A percentile compares a stretch with the other conserved stretches of the same genome.
Evolutionary conservation across 30 jellyfish, hydroid and myxozoan species (phyloP).

Genomic region (Sanderia malayensis): DNA sequence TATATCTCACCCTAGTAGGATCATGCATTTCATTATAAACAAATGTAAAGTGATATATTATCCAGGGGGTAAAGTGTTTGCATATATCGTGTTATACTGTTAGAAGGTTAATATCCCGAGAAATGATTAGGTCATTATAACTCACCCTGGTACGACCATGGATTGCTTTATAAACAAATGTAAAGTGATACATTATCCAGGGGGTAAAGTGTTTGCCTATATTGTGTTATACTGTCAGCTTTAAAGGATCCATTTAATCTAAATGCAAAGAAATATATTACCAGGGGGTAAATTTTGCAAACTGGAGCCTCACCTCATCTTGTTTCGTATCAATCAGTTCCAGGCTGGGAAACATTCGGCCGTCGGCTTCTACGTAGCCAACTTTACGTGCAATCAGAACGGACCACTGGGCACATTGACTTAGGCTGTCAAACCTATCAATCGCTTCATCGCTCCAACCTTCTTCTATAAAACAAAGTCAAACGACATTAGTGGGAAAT

Average conservation of each 20-base stretch:
- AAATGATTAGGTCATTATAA: no score
- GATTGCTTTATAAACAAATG: no score
- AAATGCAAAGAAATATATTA: no score
- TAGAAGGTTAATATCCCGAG: not conserved
- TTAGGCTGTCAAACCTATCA: slow-evolving; percentile 51
- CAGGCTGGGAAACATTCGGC: slow-evolving; percentile 46
- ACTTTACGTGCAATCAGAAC: slow-evolving; percentile 70
- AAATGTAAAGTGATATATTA: no score
- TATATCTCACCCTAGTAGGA: not conserved
- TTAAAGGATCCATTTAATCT: not conserved
- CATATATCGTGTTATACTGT: not conserved
- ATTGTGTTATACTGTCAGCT: no score
- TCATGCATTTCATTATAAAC: not conserved
- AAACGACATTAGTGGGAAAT: no score
- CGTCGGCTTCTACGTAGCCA: slow-evolving; percentile 43
- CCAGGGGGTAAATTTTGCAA: not conserved
- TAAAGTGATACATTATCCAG: no score
- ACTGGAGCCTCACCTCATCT: slow-evolving; percentile 23
- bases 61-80: no score
- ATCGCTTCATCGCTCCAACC: slow-evolving; percentile 72
- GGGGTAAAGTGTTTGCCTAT: no score
- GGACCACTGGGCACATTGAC: slow-evolving; percentile 90
- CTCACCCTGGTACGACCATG: no score
- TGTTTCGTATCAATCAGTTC: slow-evolving; percentile 53
- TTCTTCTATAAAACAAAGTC: slow-evolving; percentile 42